Percentiles rank a stretch among this genome's conserved stretches.
These are phyloP conservation scores for Trypoxylus dichotomus DNA, from an alignment of 1,140 invertebrate genomes.

Conservation along the genomic window DNA sequence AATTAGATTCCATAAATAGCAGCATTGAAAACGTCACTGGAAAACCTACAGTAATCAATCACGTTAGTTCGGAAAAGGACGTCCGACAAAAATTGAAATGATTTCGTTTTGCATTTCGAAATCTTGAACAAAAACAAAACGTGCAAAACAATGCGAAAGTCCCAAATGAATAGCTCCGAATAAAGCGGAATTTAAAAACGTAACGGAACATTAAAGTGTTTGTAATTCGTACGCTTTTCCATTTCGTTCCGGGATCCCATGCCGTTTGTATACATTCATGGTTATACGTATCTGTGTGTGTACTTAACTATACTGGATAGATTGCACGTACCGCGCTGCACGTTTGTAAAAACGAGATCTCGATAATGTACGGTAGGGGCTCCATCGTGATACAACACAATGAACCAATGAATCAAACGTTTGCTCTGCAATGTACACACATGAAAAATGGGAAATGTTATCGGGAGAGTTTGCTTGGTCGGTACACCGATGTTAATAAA, in stretches of 20 bases:
- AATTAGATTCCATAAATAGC: not conserved
- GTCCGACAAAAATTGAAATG: not conserved
- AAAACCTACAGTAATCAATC: not conserved
- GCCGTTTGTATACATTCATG: not conserved
- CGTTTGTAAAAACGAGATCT: not conserved
- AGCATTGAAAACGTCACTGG: not conserved
- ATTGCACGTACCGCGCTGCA: not conserved
- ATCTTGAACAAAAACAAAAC: not conserved
- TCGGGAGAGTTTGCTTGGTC: constrained; percentile 13
- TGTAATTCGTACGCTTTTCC: not conserved
- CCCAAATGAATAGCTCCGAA: not conserved
- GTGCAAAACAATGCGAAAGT: not conserved
- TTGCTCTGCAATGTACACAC: not conserved
- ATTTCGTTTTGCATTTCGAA: not conserved
- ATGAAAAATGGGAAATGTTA: constrained; percentile 15
- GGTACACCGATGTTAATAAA: not conserved
- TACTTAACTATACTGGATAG: not conserved
- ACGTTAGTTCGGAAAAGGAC: not conserved
- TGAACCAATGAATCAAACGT: constrained; percentile 18
- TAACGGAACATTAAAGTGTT: not conserved
- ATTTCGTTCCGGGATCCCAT: not conserved
- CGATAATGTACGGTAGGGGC: not conserved
- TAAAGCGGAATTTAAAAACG: not conserved
- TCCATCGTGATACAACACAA: constrained; percentile 12
- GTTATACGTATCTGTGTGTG: not conserved